Conservation (phyloP, 1,140 invertebrate genomes). For the Scaptodrosophila lebanonensis region DNA sequence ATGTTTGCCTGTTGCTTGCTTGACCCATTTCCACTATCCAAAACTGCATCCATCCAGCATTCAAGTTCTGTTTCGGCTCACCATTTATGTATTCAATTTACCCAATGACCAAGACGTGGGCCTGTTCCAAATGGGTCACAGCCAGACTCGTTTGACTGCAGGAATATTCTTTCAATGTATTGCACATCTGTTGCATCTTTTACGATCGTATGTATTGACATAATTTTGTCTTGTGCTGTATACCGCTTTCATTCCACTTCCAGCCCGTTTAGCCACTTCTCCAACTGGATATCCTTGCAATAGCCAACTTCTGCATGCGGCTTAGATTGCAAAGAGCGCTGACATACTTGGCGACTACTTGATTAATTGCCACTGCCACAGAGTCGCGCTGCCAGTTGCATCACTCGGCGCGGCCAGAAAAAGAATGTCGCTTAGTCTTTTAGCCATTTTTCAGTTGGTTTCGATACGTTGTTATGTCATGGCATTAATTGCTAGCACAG, state of each 20-base stretch:
- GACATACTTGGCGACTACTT: too few relatives aligned
- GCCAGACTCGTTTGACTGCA: constrained; percentile 17
- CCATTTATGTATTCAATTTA: constrained; percentile 14
- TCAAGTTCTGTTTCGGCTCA: constrained; percentile 17
- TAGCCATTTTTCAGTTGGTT: too few relatives aligned
- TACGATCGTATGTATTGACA: constrained; percentile 22
- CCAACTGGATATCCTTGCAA: constrained; percentile 44
- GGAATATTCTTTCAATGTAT: constrained; percentile 21
- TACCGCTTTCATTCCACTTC: constrained; percentile 39
- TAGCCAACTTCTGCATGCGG: background rate
- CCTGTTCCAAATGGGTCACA: constrained; percentile 28
- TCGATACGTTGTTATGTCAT: too few relatives aligned
- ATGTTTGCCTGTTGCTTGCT: too few relatives aligned
- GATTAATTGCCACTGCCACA: too few relatives aligned
- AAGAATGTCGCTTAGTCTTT: background rate
- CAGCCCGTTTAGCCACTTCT: constrained; percentile 27
- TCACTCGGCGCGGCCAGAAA: too few relatives aligned
- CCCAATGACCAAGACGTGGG: constrained; percentile 14
- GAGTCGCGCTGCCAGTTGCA: too few relatives aligned
- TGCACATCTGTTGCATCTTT: background rate
- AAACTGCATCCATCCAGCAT: constrained; percentile 1
- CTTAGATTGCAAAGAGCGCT: constrained; percentile 1
- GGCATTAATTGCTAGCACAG: background rate
- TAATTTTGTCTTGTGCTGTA: constrained; percentile 22
- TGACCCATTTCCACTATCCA: constrained; percentile 17